Base-by-base conservation (phyloP, 2,888 invertebrate species). In the Apamea epomidion region DNA sequence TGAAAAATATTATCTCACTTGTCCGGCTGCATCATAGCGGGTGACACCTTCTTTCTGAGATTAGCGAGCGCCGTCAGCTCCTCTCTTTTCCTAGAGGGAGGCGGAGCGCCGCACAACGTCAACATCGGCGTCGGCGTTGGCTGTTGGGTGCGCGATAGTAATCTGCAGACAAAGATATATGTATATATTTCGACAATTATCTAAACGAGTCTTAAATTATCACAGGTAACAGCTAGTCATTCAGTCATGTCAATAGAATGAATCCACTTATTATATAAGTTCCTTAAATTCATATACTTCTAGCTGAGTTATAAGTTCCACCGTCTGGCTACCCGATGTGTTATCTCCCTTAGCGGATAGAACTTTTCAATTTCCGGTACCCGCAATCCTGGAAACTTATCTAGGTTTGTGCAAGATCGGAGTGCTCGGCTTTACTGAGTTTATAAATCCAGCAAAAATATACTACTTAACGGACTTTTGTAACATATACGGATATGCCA, bases 51-150 rank as follows among this genome's bases (percentile, higher is more conserved):
- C 93, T 97, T 97, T 88, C 98, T 96, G 79, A 98, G 96, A 94
- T 98, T 98, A 90, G 98, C 98, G 91, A 98, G 96, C 64, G 98
- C 98, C 73, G 97, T 97, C 83, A 98, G 97, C 94, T 98, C 98
- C 93, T 98, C 98, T 62, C 98, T 97, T 84, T 97, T 96, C 84
- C 98, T 97, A 68, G 98, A 98, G 88, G 98, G 98, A 90, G 98
- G 97, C 90, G 97, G 96, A 79, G 97, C 97, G 8, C 97, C 96
- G 87, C 96, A 95, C 58, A 97, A 91, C 69, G 97, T 96, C 94
- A 97, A 92, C 94, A 97, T 81, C 69, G 96, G 96, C 78, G 95
- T 93, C 71, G 96, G 94, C 45, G 95, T 88, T 21, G 96, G 94
- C 90, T 94, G 94, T 12, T 92, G 89, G 32, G 92, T 91, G 16